phyloP scores from a whole-genome alignment of 92 coral and sea anemone genomes.

The Blastomussa wellsi region DNA sequence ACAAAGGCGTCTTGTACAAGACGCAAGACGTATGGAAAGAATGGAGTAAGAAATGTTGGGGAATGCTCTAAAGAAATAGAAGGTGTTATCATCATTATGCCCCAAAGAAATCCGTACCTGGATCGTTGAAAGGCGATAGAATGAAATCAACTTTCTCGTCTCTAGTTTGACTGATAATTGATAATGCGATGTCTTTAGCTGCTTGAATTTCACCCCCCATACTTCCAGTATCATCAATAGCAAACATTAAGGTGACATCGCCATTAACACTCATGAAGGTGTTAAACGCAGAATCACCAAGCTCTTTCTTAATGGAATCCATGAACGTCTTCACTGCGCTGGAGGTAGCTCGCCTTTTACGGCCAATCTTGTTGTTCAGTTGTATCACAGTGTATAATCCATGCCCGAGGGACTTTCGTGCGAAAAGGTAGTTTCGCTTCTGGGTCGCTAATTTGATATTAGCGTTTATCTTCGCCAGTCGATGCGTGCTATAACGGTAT shows the following conservation, averaged over 20 bases:
- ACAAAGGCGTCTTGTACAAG: neutral
- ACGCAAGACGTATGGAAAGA: too few relatives aligned
- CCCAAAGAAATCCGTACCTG: slow-evolving; percentile 44
- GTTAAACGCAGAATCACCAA: slow-evolving; percentile 51
- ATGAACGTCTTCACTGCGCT: slow-evolving; percentile 47
- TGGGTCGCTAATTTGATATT: slow-evolving; percentile 66
- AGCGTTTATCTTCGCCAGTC: slow-evolving; percentile 46
- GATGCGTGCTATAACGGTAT: slow-evolving; percentile 18
- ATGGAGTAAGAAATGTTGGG: neutral
- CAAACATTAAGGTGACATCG: slow-evolving; percentile 73
- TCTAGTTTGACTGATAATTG: slow-evolving; percentile 59
- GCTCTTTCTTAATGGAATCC: slow-evolving; percentile 43
- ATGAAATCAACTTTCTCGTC: slow-evolving; percentile 62
- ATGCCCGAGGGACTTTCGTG: slow-evolving; percentile 77
- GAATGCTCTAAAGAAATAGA: neutral
- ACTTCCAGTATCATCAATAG: slow-evolving; percentile 75
- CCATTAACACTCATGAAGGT: slow-evolving; percentile 73
- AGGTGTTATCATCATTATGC: neutral
- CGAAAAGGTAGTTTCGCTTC: slow-evolving; percentile 73
- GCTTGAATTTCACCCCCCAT: slow-evolving; percentile 61
- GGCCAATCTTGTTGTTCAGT: neutral
- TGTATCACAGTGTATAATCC: slow-evolving; percentile 59
- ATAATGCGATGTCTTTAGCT: slow-evolving; percentile 60
- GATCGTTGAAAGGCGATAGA: slow-evolving; percentile 78
- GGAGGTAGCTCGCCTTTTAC: slow-evolving; percentile 38